Evolutionary conservation across 2,888 invertebrate genomes (phyloP), one percentile per base, ranked within the genome.

Genomic region (Tetragnatha montana): DNA sequence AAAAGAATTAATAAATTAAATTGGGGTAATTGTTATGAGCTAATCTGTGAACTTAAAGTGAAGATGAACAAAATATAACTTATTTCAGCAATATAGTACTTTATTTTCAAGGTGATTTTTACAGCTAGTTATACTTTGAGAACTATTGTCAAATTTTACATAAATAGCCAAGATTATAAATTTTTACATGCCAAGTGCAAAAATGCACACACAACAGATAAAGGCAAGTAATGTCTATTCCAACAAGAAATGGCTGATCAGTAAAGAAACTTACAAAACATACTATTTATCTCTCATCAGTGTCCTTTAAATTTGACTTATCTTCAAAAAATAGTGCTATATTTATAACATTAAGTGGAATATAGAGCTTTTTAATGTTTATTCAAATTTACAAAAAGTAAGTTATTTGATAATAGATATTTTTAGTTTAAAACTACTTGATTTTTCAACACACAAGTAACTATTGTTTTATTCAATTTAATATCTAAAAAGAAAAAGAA

Each of bases 51-150:
- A 4, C n/a, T n/a, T 35, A 35, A 35, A 35, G 35, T 12, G 73
- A 7, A 70, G 51, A 19, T 71, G 71, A 68, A 73, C n/a, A 17
- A 51, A 74, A 51, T 10, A n/a, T 19, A 14, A 75, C 21, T 50
- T 1, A 35, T 81, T 81, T 88, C 80, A 83, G 79, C 83, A 88
- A 88, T 88, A 84, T 88, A 82, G 60, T 82, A 75, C 68, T 88
- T 88, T 88, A 80, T 88, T 88, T 47, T 80, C 50, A 51, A 83
- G 79, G 78, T 83, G 83, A 73, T 80, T 82, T 83, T 71, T 88
- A 82, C 79, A 84, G 50, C 88, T 88, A 88, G 68, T 80, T 81
- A 81, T 49, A 74, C 60, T n/a, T 60, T 50, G 51, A 60, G 51
- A 82, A 50, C 79, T 80, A 86, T 87, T 76, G 76, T 70, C 68